Evolutionary conservation across 2,888 invertebrate genomes (phyloP), one percentile per base, ranked within the genome.

Genomic region (Mycogona germanica): DNA sequence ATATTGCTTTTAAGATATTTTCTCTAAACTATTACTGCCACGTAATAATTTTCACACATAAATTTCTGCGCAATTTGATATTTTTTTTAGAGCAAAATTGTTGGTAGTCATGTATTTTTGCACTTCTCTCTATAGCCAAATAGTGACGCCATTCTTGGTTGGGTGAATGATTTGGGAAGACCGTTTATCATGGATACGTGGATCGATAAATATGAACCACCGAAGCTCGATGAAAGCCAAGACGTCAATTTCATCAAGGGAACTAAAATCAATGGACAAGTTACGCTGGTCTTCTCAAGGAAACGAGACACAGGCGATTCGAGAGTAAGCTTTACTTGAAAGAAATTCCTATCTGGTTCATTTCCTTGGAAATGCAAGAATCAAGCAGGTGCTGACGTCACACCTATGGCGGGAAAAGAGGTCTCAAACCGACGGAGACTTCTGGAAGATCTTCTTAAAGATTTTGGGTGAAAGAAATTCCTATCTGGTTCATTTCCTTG

Each of bases 121-220:
- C 17, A 26, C 7, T 51, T 12, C 48, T 54, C 21, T 40, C 40
- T 51, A 23, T 68, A 84, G 84, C 80, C 85, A 0, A 85, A 88
- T 73, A 85, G 88, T 0, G 92, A 92, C 67, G 85, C 87, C 0
- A 78, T 92, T 23, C 74, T 92, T 21, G 92, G 91, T 1, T 89
- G 88, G 87, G 82, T 91, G 26, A 88, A 89, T 67, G 76, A 77
- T 6, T 78, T 75, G 0, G 85, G 84, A 0, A 75, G 86, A 0
- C 82, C 85, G 1, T 87, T 88, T 72, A 69, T 91, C 23, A 86
- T 87, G 84, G 91, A 92, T 68, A 84, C 86, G 0, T 91, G 85
- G 85, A 80, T 89, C 55, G 75, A 75, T 53, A 87, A 87, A 0
- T 89, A 89, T 72, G 78, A 78, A 4, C 58, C 63, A 28, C 68